Percentiles rank a stretch among this genome's conserved stretches.
Conservation (phyloP, 2,113 vertebrate species). For the Microtus pennsylvanicus region DNA sequence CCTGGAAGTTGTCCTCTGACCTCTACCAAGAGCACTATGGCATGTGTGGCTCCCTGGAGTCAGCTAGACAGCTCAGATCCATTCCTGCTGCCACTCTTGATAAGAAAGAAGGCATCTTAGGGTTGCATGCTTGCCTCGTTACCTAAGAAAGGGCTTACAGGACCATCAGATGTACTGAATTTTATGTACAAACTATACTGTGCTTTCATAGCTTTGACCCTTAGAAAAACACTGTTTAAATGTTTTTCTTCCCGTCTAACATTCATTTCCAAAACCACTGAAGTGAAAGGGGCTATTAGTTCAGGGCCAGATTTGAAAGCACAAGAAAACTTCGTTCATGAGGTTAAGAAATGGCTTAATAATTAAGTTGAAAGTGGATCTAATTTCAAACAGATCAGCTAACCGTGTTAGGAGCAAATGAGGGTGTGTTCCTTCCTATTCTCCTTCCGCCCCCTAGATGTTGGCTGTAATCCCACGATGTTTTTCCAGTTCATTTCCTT, state of each 20-base stretch:
- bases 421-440: conserved; percentile 66
- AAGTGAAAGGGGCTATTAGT: conserved; percentile 81
- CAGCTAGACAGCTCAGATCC: conserved; percentile 18
- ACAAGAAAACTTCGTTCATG: conserved; percentile 75
- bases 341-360: conserved; percentile 82
- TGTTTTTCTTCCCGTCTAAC: conserved; percentile 73
- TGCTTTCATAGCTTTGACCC: conserved; percentile 76
- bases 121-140: conserved; percentile 24
- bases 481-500: conserved; percentile 49
- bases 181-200: conserved; percentile 61
- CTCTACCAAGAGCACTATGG: neutral
- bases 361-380: conserved; percentile 78
- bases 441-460: conserved; percentile 53
- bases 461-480: conserved; percentile 52
- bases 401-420: conserved; percentile 71
- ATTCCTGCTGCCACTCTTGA: conserved; percentile 29
- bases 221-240: conserved; percentile 78
- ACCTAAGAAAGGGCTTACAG: conserved; percentile 67
- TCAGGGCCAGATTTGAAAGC: conserved; percentile 80
- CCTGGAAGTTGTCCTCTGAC: neutral
- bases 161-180: conserved; percentile 70
- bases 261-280: conserved; percentile 82
- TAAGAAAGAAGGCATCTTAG: conserved; percentile 60
- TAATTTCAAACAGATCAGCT: conserved; percentile 81
- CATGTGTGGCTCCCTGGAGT: conserved; percentile 15